Evolutionary conservation across 1,140 invertebrate genomes (phyloP).

Genomic region (Acromyrmex echinatior): DNA sequence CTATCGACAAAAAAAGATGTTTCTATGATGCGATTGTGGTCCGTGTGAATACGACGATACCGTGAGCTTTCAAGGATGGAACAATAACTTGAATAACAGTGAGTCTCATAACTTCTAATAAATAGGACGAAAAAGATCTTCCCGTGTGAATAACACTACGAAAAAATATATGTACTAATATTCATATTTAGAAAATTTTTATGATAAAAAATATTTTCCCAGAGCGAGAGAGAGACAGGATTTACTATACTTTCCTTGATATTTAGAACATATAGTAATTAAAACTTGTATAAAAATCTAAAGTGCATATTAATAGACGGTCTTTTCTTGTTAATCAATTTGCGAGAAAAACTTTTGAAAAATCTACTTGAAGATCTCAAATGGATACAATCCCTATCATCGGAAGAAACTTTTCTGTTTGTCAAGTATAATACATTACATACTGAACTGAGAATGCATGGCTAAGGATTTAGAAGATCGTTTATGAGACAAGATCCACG

Average conservation of each 20-base stretch:
- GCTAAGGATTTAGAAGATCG: neutral
- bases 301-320: neutral
- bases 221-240: no score
- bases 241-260: neutral
- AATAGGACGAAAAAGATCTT: neutral
- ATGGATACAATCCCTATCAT: neutral
- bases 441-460: neutral
- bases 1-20: neutral
- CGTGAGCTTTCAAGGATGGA: neutral
- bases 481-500: constrained; percentile 21
- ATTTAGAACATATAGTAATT: no score
- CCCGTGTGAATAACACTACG: neutral
- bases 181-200: neutral
- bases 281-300: constrained; percentile 18
- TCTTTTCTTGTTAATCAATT: neutral
- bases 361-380: neutral
- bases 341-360: no score
- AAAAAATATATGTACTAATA: neutral
- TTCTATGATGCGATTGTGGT: neutral
- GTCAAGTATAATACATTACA: neutral
- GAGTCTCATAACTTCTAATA: constrained; percentile 3
- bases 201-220: neutral
- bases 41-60: neutral
- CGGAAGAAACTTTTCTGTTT: neutral
- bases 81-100: constrained; percentile 32